Conservation (phyloP, 1,140 invertebrate species). For the Proctacanthus coquilletti region DNA sequence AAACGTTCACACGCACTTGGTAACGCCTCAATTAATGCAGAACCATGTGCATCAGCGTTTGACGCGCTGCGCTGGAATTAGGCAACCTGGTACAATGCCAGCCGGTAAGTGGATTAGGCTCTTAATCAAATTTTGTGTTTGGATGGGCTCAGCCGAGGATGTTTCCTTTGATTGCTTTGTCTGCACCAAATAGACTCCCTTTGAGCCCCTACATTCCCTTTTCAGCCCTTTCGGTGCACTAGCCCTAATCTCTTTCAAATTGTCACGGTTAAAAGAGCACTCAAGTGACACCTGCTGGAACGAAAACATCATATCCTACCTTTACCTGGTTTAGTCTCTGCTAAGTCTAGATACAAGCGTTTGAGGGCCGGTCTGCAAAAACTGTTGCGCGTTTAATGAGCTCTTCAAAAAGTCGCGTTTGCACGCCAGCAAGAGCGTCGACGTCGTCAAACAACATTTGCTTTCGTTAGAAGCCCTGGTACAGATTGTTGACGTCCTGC, state of each 20-base stretch:
- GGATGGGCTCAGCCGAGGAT: not conserved
- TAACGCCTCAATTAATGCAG: conserved; percentile 1
- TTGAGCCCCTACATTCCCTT: not conserved
- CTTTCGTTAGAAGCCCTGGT: too few relatives aligned
- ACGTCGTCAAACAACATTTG: too few relatives aligned
- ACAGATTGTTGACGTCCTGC: too few relatives aligned
- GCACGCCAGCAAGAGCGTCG: too few relatives aligned
- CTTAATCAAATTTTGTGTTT: not conserved
- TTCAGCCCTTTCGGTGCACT: not conserved
- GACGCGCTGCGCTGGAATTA: not conserved
- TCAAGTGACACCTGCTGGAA: conserved; percentile 1
- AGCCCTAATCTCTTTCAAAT: not conserved
- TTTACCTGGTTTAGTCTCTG: too few relatives aligned
- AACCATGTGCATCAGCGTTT: not conserved
- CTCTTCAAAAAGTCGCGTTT: too few relatives aligned
- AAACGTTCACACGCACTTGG: not conserved
- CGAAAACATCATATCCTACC: not conserved
- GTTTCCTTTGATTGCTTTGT: not conserved
- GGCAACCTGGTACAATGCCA: not conserved
- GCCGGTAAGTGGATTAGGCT: not conserved
- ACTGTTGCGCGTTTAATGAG: too few relatives aligned
- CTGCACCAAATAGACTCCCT: not conserved
- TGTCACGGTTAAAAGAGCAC: conserved; percentile 1
- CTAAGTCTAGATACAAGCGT: too few relatives aligned
- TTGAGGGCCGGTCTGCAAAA: too few relatives aligned